Conservation (phyloP, 1,140 invertebrate genomes). For the Ericerus pela region DNA sequence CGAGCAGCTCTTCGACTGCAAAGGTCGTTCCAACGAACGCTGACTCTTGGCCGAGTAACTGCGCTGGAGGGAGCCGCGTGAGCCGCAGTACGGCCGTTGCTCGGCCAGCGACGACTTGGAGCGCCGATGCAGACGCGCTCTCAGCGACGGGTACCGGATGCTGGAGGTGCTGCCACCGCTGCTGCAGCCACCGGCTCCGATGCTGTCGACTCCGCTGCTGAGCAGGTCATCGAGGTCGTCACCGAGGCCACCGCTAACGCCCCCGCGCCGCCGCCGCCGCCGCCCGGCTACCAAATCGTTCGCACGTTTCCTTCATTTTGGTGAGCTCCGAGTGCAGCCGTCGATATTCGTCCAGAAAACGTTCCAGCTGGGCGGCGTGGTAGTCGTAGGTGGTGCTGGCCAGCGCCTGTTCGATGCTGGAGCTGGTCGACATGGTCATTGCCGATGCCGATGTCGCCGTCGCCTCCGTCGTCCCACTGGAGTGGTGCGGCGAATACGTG, state of each 20-base stretch:
- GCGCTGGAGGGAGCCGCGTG: slow-evolving; percentile 30
- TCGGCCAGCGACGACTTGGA: slow-evolving; percentile 29
- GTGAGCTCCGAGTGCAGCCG: slow-evolving; percentile 47
- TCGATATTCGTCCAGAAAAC: slow-evolving; percentile 55
- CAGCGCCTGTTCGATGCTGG: slow-evolving; percentile 20
- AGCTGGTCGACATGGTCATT: slow-evolving; percentile 20
- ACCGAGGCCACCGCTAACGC: background rate
- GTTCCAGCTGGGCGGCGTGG: slow-evolving; percentile 55
- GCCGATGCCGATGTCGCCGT: background rate
- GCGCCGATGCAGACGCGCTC: slow-evolving; percentile 1
- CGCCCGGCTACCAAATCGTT: slow-evolving; percentile 2
- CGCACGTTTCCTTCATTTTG: slow-evolving; percentile 59
- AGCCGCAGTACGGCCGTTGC: slow-evolving; percentile 28
- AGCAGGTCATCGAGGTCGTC: slow-evolving; percentile 32
- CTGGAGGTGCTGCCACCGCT: slow-evolving; percentile 10
- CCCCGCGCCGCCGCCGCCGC: background rate
- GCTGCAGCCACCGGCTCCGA: too few relatives aligned
- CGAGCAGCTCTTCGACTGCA: background rate
- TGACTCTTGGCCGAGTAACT: slow-evolving; percentile 25
- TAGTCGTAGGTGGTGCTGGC: slow-evolving; percentile 44
- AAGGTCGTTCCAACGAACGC: slow-evolving; percentile 18
- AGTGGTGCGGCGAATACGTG: background rate
- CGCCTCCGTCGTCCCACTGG: background rate
- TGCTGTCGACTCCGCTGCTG: background rate
- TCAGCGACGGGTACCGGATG: slow-evolving; percentile 28